These are phyloP conservation scores for Scaptomyza hsui DNA, from an alignment of 1,140 invertebrate genomes.

Conservation along the genomic window DNA sequence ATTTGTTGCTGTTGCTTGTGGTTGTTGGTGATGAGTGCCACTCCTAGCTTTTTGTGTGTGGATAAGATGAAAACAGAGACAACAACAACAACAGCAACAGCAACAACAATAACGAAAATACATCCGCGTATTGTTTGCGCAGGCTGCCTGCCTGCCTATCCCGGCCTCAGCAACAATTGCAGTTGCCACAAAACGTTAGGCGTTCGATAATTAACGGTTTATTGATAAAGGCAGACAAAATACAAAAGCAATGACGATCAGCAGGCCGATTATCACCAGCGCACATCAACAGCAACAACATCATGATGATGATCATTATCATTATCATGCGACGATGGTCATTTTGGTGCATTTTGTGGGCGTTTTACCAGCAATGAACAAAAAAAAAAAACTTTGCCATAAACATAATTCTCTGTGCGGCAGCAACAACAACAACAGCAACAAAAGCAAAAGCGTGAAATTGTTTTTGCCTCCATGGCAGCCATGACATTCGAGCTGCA, in stretches of 20 bases:
- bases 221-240: constrained; percentile 65
- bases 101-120: constrained; percentile 46
- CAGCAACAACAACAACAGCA: constrained; percentile 13
- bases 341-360: constrained; percentile 62
- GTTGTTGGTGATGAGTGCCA: constrained; percentile 66
- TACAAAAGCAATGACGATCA: constrained; percentile 46
- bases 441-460: constrained; percentile 62
- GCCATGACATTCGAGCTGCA: constrained; percentile 44
- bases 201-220: constrained; percentile 75
- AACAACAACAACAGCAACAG: constrained; percentile 16
- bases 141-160: too few relatives aligned
- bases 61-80: constrained; percentile 46
- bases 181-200: constrained; percentile 36
- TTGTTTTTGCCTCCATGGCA: constrained; percentile 60
- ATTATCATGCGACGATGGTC: constrained; percentile 40
- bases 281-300: constrained; percentile 8
- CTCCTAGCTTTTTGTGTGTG: constrained; percentile 65
- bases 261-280: constrained; percentile 28
- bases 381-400: constrained; percentile 52
- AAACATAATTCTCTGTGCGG: constrained; percentile 67
- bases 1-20: not conserved
- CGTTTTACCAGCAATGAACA: constrained; percentile 36
- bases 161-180: constrained; percentile 51
- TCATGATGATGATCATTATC: constrained; percentile 17
- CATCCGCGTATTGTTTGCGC: constrained; percentile 74